Evolutionary conservation across 2,888 invertebrate species (phyloP).

Genomic region (Noctua pronuba): DNA sequence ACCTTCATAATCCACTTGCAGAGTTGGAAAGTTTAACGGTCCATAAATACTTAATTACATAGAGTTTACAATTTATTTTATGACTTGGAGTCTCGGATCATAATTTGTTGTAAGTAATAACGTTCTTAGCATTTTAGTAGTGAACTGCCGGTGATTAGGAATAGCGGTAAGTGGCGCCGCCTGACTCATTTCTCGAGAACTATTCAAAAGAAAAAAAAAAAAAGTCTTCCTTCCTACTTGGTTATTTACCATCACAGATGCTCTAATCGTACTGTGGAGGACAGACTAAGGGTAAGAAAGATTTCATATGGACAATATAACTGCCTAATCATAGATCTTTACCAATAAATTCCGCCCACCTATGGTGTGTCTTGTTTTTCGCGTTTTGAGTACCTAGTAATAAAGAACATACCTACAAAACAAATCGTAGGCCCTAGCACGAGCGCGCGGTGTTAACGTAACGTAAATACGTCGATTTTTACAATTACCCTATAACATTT

Average conservation of each 20-base stretch:
- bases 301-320: background rate
- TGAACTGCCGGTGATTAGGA: background rate
- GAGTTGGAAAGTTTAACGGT: conserved; percentile 9
- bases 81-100: background rate
- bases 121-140: background rate
- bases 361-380: background rate
- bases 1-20: background rate
- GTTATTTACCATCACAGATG: background rate
- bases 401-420: background rate
- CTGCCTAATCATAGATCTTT: background rate
- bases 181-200: background rate
- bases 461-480: too few relatives aligned
- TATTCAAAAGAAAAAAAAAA: background rate
- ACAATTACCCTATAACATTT: too few relatives aligned
- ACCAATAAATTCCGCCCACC: background rate
- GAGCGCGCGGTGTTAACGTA: too few relatives aligned
- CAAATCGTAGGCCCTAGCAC: too few relatives aligned
- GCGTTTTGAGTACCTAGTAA: background rate
- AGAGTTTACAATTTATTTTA: conserved; percentile 19
- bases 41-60: conserved; percentile 18
- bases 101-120: conserved; percentile 8
- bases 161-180: background rate
- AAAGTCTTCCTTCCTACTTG: background rate
- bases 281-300: too few relatives aligned
- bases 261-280: background rate